These are phyloP conservation scores for Toxonevra muliebris DNA, from an alignment of 2,888 invertebrate genomes.

Conservation along the genomic window DNA sequence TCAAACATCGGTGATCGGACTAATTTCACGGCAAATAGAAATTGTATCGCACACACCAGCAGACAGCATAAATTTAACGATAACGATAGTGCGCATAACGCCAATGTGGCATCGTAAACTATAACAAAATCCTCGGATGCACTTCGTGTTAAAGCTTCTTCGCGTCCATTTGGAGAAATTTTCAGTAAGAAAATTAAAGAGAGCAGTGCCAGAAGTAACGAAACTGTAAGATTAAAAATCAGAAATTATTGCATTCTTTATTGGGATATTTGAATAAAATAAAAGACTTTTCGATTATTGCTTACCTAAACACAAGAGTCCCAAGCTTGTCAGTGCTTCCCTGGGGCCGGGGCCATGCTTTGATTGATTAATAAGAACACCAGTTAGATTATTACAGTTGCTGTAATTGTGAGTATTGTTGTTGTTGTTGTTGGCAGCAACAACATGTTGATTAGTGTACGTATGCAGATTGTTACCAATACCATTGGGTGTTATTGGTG, in stretches of 20 bases:
- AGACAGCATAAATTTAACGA: slow-evolving; percentile 90
- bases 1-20: slow-evolving; percentile 85
- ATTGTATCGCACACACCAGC: slow-evolving; percentile 93
- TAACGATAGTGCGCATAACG: slow-evolving; percentile 86
- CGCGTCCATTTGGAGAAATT: slow-evolving; percentile 74
- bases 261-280: too few relatives aligned
- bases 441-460: slow-evolving; percentile 57
- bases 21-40: slow-evolving; percentile 91
- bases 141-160: slow-evolving; percentile 64
- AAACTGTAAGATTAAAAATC: slow-evolving; percentile 67
- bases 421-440: slow-evolving; percentile 47
- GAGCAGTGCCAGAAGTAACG: slow-evolving; percentile 82
- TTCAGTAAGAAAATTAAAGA: slow-evolving; percentile 86
- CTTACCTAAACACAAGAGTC: slow-evolving; percentile 77
- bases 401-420: slow-evolving; percentile 48
- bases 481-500: slow-evolving; percentile 53
- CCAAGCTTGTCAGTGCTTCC: slow-evolving; percentile 86
- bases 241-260: background rate
- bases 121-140: slow-evolving; percentile 84
- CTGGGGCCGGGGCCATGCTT: slow-evolving; percentile 72
- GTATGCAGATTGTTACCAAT: slow-evolving; percentile 54
- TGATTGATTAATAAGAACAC: slow-evolving; percentile 42
- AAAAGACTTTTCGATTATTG: background rate
- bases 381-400: slow-evolving; percentile 48
- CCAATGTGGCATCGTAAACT: slow-evolving; percentile 91